Base-by-base conservation (phyloP, 2,113 vertebrate genomes). In the Erythrocercus mccallii region DNA sequence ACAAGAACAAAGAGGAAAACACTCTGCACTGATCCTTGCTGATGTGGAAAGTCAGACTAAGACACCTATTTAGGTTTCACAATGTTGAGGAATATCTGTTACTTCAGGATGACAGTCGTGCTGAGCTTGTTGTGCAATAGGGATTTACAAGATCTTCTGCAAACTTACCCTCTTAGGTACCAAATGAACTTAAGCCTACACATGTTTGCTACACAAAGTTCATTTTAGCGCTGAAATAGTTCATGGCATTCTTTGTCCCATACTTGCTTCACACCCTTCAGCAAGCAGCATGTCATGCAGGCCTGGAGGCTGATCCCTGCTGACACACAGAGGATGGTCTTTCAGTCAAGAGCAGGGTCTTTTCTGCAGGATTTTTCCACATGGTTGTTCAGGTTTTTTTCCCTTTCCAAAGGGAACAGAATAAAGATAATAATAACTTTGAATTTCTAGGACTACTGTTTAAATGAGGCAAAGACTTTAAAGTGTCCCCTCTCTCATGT, bases 1-100 rank as follows among this genome's bases (percentile, higher is more conserved):
- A 56, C 58, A 95, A 95, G 82, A 93, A 96, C 84, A 95, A 96
- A 96, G 92, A 89, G 58, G 51, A 94, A 97, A 96, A 91, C 62
- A 95, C 74, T 93, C 71, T 88, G 61, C 64, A 12, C 72, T 86
- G 95, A 95, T 95, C 86, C 87, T 89, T 88, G 64, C 71, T 94
- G 86, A 93, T 93, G 86, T 95, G 95, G 90, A 96, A 96, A 97
- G 86, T 95, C 68, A 68, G 88, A 92, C 80, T 88, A 92, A 82
- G 93, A 84, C 64, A 92, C 92, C 86, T 95, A 88, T 94, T 94
- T 96, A 83, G 82, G 56, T 96, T 96, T 95, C 96, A 94, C 82
- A 95, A 78, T 58, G 25, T 90, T 90, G 86, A 96, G 57, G 92
- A 95, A 88, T 95, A 95, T 94, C 82, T 93, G 33, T 92, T 91